Conservation (phyloP, 2,797 vertebrate genomes). For the Protonibea diacanthus region DNA sequence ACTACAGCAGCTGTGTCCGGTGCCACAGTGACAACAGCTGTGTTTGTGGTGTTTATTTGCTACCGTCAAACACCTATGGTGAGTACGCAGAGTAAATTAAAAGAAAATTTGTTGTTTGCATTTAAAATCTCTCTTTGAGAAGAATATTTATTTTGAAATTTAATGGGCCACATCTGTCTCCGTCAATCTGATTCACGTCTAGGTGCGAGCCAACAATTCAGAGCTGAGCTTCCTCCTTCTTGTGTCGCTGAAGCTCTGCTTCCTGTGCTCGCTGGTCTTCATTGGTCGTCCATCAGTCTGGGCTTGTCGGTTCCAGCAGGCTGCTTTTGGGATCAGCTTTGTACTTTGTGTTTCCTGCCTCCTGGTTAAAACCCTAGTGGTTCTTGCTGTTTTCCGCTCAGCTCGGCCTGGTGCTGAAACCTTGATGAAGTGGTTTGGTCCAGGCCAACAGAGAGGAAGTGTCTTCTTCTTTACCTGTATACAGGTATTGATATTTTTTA, state of each 20-base stretch:
- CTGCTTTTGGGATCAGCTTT: slow-evolving; percentile 76
- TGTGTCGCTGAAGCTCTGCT: slow-evolving; percentile 80
- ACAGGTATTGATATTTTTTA: slow-evolving; percentile 59
- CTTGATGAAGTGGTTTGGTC: slow-evolving; percentile 79
- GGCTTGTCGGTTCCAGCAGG: slow-evolving; percentile 70
- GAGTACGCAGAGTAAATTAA: slow-evolving; percentile 44
- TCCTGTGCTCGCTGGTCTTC: slow-evolving; percentile 80
- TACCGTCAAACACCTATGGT: slow-evolving; percentile 83
- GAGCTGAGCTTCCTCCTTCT: slow-evolving; percentile 82
- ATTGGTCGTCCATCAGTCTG: slow-evolving; percentile 72
- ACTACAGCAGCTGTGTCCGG: slow-evolving; percentile 78
- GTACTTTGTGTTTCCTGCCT: slow-evolving; percentile 74
- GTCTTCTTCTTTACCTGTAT: slow-evolving; percentile 72
- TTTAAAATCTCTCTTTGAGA: background rate
- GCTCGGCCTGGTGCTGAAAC: slow-evolving; percentile 60
- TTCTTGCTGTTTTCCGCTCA: slow-evolving; percentile 75
- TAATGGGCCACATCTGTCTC: background rate
- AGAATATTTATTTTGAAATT: background rate
- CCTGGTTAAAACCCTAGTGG: slow-evolving; percentile 76
- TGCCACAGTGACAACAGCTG: slow-evolving; percentile 69
- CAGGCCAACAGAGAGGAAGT: slow-evolving; percentile 75
- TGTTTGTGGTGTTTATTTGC: slow-evolving; percentile 80
- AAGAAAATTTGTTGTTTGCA: background rate
- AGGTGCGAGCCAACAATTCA: slow-evolving; percentile 83
- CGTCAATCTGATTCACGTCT: slow-evolving; percentile 14